Evolutionary conservation across 2,797 vertebrate species (phyloP).

Genomic region (Spondyliosoma cantharus): DNA sequence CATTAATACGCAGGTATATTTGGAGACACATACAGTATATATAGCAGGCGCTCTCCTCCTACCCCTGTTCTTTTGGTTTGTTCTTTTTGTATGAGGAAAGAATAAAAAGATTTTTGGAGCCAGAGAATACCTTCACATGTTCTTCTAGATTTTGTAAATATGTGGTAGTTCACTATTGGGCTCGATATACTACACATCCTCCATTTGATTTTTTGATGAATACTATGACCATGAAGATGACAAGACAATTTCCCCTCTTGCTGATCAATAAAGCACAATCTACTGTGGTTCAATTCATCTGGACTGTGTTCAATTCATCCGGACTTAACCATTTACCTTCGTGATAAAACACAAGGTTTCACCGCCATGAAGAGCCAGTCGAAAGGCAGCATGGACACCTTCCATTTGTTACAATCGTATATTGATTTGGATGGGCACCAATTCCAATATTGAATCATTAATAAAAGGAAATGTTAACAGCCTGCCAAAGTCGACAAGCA

Average conservation of each 20-base stretch:
- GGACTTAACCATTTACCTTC: conserved; percentile 37
- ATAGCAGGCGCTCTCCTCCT: conserved; percentile 13
- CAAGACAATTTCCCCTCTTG: conserved; percentile 41
- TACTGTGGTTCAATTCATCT: conserved; percentile 37
- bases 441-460: conserved; percentile 63
- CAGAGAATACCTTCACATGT: background rate
- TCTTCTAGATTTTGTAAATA: background rate
- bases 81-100: background rate
- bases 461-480: conserved; percentile 66
- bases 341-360: conserved; percentile 4
- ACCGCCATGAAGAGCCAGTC: conserved; percentile 7
- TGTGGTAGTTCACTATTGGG: background rate
- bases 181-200: background rate
- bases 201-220: conserved; percentile 18
- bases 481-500: conserved; percentile 50
- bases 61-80: conserved; percentile 17
- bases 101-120: background rate
- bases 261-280: conserved; percentile 50
- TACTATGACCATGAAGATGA: conserved; percentile 25
- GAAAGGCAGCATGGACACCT: conserved; percentile 19
- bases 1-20: conserved; percentile 52
- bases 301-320: conserved; percentile 39
- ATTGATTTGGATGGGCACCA: conserved; percentile 62
- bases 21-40: conserved; percentile 37
- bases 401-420: conserved; percentile 36